Conservation (phyloP, 2,888 invertebrate species). For the Macrosoma leucophasiata region DNA sequence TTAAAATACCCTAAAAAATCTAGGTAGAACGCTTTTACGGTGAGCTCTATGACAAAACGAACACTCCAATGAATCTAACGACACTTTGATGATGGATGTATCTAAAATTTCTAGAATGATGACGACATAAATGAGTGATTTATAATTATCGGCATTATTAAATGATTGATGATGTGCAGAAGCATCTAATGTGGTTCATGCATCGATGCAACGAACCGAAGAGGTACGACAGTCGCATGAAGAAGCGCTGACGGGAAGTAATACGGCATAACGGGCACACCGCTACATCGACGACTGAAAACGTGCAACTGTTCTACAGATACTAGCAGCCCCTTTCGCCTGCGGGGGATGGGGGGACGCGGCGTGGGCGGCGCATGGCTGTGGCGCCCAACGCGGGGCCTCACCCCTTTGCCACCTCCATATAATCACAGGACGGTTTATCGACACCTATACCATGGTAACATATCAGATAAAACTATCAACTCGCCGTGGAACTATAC, state of each 20-base stretch:
- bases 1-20: too few relatives aligned
- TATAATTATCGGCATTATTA: slow-evolving; percentile 39
- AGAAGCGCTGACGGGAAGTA: slow-evolving; percentile 56
- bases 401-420: slow-evolving; percentile 47
- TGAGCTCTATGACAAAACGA: slow-evolving; percentile 20
- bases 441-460: slow-evolving; percentile 47
- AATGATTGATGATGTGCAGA: slow-evolving; percentile 59
- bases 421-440: slow-evolving; percentile 63
- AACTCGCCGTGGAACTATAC: slow-evolving; percentile 11
- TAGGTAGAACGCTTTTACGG: too few relatives aligned
- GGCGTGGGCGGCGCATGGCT: slow-evolving; percentile 38
- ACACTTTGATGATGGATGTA: too few relatives aligned
- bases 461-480: slow-evolving; percentile 35
- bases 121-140: too few relatives aligned
- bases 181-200: slow-evolving; percentile 73
- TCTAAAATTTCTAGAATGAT: too few relatives aligned
- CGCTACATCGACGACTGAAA: slow-evolving; percentile 50
- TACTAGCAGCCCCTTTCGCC: too few relatives aligned
- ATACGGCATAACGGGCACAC: slow-evolving; percentile 67
- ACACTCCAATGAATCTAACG: slow-evolving; percentile 31
- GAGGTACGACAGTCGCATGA: slow-evolving; percentile 62
- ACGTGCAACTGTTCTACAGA: slow-evolving; percentile 55
- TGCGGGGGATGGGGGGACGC: slow-evolving; percentile 31
- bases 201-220: slow-evolving; percentile 72
- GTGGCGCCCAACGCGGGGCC: slow-evolving; percentile 49